A percentile compares a stretch with the other conserved stretches of the same genome.
phyloP scores from a whole-genome alignment of 2,888 invertebrate genomes.

The Vanessa cardui region DNA sequence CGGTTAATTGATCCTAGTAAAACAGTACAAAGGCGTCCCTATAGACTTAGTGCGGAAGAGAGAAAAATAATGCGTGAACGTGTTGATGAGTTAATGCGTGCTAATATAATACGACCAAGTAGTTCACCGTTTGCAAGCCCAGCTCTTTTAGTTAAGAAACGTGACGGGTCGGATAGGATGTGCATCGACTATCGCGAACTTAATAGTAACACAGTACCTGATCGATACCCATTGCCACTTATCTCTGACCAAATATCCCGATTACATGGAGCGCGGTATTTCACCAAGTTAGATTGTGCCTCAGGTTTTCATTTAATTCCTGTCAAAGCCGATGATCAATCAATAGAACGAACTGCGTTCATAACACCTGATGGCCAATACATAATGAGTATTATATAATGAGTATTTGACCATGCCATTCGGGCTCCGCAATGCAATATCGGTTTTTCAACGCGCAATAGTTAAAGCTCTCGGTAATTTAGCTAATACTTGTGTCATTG shows the following conservation, averaged over 20 bases:
- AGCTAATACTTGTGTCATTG: too few relatives aligned
- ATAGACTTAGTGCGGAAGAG: too few relatives aligned
- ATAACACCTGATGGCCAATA: slow-evolving; percentile 8
- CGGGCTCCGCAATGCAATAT: neutral
- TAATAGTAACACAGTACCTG: slow-evolving; percentile 32
- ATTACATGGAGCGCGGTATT: neutral
- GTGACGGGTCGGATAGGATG: slow-evolving; percentile 22
- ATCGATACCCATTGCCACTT: slow-evolving; percentile 32
- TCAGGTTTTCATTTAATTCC: slow-evolving; percentile 11
- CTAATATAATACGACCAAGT: slow-evolving; percentile 18
- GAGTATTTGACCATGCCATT: slow-evolving; percentile 19
- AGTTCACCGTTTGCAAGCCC: slow-evolving; percentile 35
- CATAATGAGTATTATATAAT: too few relatives aligned
- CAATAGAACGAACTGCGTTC: too few relatives aligned
- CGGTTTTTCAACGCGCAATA: neutral
- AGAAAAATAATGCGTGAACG: too few relatives aligned
- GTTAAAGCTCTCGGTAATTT: too few relatives aligned
- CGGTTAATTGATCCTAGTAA: too few relatives aligned
- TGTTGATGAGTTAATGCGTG: too few relatives aligned
- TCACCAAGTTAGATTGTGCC: neutral
- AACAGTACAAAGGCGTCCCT: too few relatives aligned
- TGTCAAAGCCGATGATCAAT: neutral
- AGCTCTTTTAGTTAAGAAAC: slow-evolving; percentile 30
- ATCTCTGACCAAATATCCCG: slow-evolving; percentile 24
- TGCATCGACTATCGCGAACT: slow-evolving; percentile 39